These are phyloP conservation scores for Serripes groenlandicus DNA, from an alignment of 2,888 invertebrate genomes.

Conservation along the genomic window DNA sequence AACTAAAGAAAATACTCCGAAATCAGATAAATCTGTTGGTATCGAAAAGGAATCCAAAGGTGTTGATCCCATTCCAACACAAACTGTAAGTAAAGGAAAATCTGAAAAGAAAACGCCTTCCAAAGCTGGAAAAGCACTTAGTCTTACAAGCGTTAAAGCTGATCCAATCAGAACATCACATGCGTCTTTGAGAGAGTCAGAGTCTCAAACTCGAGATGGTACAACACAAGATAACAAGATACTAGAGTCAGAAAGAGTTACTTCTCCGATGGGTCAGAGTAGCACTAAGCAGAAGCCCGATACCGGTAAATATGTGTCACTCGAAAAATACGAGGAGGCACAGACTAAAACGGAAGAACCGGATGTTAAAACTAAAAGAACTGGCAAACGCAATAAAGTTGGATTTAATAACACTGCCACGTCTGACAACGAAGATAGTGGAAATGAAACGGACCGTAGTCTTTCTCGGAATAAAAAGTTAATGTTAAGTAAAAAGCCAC, in stretches of 20 bases:
- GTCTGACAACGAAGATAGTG: constrained; percentile 63
- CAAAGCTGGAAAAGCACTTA: background rate
- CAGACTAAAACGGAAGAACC: constrained; percentile 30
- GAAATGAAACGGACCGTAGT: constrained; percentile 56
- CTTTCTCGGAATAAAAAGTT: constrained; percentile 33
- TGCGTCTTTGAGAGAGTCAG: constrained; percentile 38
- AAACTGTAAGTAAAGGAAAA: background rate
- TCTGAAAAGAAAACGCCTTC: background rate
- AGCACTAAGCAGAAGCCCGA: constrained; percentile 40
- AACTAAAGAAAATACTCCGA: background rate
- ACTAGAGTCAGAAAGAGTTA: constrained; percentile 28
- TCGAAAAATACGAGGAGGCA: constrained; percentile 36
- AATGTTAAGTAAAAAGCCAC: background rate
- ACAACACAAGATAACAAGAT: constrained; percentile 29
- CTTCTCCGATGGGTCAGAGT: constrained; percentile 44
- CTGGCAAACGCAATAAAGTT: constrained; percentile 30
- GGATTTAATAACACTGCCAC: constrained; percentile 37
- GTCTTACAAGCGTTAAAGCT: constrained; percentile 13
- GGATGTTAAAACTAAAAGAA: background rate
- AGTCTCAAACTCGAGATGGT: constrained; percentile 21
- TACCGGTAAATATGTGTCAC: constrained; percentile 50
- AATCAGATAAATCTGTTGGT: background rate
- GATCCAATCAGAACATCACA: constrained; percentile 57
- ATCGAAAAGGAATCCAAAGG: background rate
- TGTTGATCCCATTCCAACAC: background rate